Evolutionary conservation across 2,113 vertebrate species (phyloP).

Genomic region (Petaurus breviceps): DNA sequence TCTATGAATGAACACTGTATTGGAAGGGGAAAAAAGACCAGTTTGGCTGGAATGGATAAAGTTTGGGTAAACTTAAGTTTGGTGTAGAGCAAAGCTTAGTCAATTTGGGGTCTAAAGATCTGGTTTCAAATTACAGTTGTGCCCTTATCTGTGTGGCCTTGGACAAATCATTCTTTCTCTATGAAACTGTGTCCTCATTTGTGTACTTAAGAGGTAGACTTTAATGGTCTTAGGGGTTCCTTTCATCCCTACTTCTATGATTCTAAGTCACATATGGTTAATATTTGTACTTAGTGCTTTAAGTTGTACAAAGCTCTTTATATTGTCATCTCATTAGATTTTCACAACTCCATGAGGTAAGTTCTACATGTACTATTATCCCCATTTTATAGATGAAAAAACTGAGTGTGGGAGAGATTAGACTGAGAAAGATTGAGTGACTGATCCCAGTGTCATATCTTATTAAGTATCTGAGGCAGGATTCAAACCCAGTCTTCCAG

Average conservation of each 20-base stretch:
- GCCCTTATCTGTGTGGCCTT: not conserved
- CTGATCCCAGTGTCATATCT: not conserved
- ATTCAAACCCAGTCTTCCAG: not conserved
- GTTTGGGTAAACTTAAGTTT: not conserved
- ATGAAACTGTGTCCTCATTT: not conserved
- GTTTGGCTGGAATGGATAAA: not conserved
- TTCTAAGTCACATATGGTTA: not conserved
- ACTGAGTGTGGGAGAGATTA: not conserved
- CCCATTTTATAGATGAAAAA: not conserved
- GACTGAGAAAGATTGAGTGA: not conserved
- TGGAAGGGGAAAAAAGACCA: not conserved
- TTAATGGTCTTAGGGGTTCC: not conserved
- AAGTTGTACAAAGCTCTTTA: not conserved
- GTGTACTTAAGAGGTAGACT: not conserved
- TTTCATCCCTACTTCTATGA: not conserved
- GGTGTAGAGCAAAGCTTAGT: not conserved
- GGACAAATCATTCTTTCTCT: not conserved
- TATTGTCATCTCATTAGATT: not conserved
- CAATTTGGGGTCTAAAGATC: not conserved
- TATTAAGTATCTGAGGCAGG: not conserved
- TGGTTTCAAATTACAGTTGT: not conserved
- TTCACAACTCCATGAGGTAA: not conserved
- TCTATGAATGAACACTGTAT: not conserved
- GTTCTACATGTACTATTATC: not conserved
- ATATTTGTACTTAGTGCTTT: not conserved